Base-by-base conservation (phyloP, 2,888 invertebrate species). In the Agonopterix alstromeriana region DNA sequence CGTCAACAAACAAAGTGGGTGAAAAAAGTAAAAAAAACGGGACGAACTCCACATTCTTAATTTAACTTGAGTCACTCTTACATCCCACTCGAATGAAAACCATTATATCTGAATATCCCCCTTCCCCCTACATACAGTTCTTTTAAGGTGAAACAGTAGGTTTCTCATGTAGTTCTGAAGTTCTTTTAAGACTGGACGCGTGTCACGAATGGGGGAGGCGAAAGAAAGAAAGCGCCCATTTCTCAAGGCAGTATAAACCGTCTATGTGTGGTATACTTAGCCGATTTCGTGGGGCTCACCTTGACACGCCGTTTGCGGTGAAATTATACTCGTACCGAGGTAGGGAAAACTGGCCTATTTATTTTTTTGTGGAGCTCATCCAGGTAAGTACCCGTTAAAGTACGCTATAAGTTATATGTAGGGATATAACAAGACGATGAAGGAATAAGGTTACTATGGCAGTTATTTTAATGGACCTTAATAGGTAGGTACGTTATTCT, bases 61-160 rank as follows among this genome's bases (percentile, higher is more conserved):
- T 88, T 87, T 87, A 88, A 87, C 87, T 87, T 87, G 85, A 87
- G 85, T 84, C 85, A 81, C 82, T 85, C 79, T 82, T 82, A 82
- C 84, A 80, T 82, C 83, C 81, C 82, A 77, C 77, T 82, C 72
- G 70, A 73, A 62, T 55, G 57, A 47, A 38, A 59, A 58, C 85
- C 70, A 65, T 47, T 51, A 45, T 57, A 55, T 36, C 49, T 56
- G 53, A 70, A 61, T 44, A 72, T 50, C 47, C 68, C 48, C 49
- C 53, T 45, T 55, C 52, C 52, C 50, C 45, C 52, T n/a, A 47
- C 9, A 8, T 3, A 27, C 27, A 27, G 27, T 3, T 2, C 1
- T 11, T 27, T 43, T 38, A 10, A 42, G 40, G 43, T 42, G 27
- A 42, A 56, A 50, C 58, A 48, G 65, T 36, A 48, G 10, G 12